Base-by-base conservation (phyloP, 2,797 vertebrate genomes). In the Lerista edwardsae region DNA sequence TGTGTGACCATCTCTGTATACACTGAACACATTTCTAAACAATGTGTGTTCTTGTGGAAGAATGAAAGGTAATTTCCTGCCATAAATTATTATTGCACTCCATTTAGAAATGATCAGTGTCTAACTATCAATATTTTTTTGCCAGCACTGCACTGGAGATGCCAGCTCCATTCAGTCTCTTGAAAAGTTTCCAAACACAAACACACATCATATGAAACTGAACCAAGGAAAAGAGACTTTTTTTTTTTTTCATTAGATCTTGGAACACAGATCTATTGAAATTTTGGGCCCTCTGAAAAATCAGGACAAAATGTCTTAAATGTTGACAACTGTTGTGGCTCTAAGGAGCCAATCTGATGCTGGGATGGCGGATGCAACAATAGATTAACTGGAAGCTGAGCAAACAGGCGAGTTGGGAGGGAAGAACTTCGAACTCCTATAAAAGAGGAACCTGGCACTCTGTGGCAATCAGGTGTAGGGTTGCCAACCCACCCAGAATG, bases 21-120 rank as follows among this genome's bases (percentile, higher is more conserved):
- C 77, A 84, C 39, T 85, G 21, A 82, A 64, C 12, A 61, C 69
- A 85, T 87, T 91, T 76, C 79, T 79, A 74, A 83, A 84, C 23
- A 29, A 25, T 31, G 1, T 83, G 21, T 10, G 1, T 82, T 87
- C 12, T 86, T 27, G 71, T 84, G 68, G 80, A 80, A 76, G 87
- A 79, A 47, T 3, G 67, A 87, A 86, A 29, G 29, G 31, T 7
- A 2, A 0, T 31, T 74, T 36, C 84, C 71, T 17, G 23, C 69
- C 10, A 39, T 72, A 27, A 88, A 64, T 1, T 71, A 41, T 69
- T 88, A 0, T 74, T 89, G 87, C 74, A 83, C 44, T 55, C 83
- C 1, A 31, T n/a, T 36, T 1, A 31, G 41, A 39, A 80, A 1
- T 82, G 84, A 81, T 9, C 59, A 80, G 4, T 47, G 74, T 6